Percentiles rank a stretch among this genome's conserved stretches.
phyloP scores from a whole-genome alignment of 1,140 invertebrate species.

The Eriocheir sinensis region DNA sequence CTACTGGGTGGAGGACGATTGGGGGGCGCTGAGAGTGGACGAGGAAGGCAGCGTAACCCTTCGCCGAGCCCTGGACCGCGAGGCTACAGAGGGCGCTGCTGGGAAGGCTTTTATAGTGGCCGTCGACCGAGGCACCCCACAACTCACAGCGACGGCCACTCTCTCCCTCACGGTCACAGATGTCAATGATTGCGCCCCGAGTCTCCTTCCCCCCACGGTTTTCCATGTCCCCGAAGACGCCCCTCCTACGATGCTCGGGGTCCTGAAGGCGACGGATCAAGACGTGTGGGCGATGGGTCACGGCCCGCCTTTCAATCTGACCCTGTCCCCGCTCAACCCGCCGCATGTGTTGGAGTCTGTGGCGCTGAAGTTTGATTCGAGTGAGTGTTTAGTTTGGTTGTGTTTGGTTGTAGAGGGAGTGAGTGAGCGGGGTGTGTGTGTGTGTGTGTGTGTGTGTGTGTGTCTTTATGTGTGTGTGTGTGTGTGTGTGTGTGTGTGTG shows the following conservation, averaged over 20 bases:
- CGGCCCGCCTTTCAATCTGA: conserved; percentile 75
- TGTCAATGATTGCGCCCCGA: conserved; percentile 75
- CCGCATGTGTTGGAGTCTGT: conserved; percentile 53
- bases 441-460: background rate
- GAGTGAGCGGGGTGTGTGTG: background rate
- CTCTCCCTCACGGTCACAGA: conserved; percentile 67
- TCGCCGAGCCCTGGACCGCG: conserved; percentile 60
- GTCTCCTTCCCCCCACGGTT: conserved; percentile 60
- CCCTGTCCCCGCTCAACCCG: conserved; percentile 62
- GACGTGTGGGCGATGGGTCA: conserved; percentile 76
- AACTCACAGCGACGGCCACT: conserved; percentile 71
- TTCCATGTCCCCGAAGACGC: conserved; percentile 69
- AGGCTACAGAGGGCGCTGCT: conserved; percentile 49
- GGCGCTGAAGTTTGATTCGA: conserved; percentile 42
- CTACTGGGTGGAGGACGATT: conserved; percentile 12
- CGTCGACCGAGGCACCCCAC: conserved; percentile 70
- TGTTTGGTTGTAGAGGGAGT: too few relatives aligned
- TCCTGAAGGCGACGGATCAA: conserved; percentile 66
- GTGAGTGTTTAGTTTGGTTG: conserved; percentile 16
- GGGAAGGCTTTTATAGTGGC: conserved; percentile 57
- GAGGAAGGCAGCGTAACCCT: conserved; percentile 53
- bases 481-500: background rate
- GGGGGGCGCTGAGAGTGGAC: conserved; percentile 49
- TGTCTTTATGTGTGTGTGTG: background rate
- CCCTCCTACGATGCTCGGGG: conserved; percentile 44